Conservation (phyloP, 2,113 vertebrate genomes). For the Oreochromis tanganicae region DNA sequence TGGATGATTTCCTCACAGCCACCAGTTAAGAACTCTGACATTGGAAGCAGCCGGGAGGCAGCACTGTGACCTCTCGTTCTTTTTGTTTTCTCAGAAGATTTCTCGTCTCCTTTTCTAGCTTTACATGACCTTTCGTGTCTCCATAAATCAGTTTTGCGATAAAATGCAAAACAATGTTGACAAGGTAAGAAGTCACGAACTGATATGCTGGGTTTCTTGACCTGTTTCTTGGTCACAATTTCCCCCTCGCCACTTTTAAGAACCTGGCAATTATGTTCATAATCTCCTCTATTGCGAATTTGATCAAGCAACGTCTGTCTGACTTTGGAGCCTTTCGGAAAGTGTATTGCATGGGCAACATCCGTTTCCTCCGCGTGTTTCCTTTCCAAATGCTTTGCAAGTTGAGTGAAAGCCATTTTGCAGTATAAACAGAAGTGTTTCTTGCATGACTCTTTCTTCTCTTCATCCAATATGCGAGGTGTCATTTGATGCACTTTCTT, state of each 20-base stretch:
- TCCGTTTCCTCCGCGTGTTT: constrained; percentile 54
- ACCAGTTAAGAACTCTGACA: constrained; percentile 51
- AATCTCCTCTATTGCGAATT: constrained; percentile 60
- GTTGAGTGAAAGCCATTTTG: constrained; percentile 49
- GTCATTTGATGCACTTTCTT: constrained; percentile 26
- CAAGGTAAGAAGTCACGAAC: constrained; percentile 62
- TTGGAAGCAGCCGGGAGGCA: constrained; percentile 31
- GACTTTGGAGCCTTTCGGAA: constrained; percentile 63
- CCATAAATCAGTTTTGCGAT: constrained; percentile 62
- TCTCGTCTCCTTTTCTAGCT: constrained; percentile 41
- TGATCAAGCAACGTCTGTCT: constrained; percentile 56
- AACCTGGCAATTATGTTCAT: constrained; percentile 51
- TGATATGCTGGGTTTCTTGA: constrained; percentile 22
- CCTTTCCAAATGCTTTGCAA: constrained; percentile 62
- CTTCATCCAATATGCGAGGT: background rate
- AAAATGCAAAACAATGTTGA: constrained; percentile 64
- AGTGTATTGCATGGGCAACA: constrained; percentile 57
- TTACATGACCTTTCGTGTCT: constrained; percentile 60
- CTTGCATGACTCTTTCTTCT: constrained; percentile 28
- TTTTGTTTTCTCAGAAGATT: constrained; percentile 1
- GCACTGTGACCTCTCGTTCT: background rate
- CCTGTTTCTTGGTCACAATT: constrained; percentile 37
- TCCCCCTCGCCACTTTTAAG: constrained; percentile 48
- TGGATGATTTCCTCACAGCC: constrained; percentile 62
- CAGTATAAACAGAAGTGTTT: constrained; percentile 67